Evolutionary conservation across 2,113 vertebrate species (phyloP), one percentile per base, ranked within the genome.

Genomic region (Brienomyrus longianalis): DNA sequence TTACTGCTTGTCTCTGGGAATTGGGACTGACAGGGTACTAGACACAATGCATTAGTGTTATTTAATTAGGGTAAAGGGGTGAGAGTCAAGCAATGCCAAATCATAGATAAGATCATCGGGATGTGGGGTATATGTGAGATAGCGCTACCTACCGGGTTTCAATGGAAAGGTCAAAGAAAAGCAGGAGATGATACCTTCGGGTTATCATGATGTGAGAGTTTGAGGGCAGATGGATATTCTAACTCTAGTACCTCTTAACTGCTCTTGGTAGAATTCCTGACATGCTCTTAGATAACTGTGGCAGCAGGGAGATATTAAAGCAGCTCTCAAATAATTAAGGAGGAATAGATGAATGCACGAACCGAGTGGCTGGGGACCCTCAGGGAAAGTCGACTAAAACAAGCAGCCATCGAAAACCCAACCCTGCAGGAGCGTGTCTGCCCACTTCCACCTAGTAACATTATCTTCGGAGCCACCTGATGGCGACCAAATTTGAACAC

Each of bases 231-330:
- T 35, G 70, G 70, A 31, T 77, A 77, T 77, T 77, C 70, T 17
- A 39, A 35, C 70, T n/a, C 21, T 56, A 27, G 17, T 66, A 48
- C 70, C 27, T 88, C 86, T 90, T 88, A 86, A 51, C 52, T 45
- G 27, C 51, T 83, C 84, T n/a, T 80, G 31, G 1, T n/a, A 23
- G 21, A 48, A 54, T 51, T 45, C 0, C 11, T 52, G 88, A 90
- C 83, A 62, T 83, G 83, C 89, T 91, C 90, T 90, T 93, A 92
- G 91, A 92, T 92, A 90, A 91, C 80, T 91, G 86, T 52, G 56
- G 50, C 43, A 86, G 19, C 52, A 89, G 83, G 90, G 91, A 90
- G 91, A 89, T 93, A 90, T 90, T 90, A 85, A 90, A 86, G 39
- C 50, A 50, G 59, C 13, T 43, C 70, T 52, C 51, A 88, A 47